These are phyloP conservation scores for Crax fasciolata DNA, from an alignment of 2,797 vertebrate genomes.

Conservation along the genomic window DNA sequence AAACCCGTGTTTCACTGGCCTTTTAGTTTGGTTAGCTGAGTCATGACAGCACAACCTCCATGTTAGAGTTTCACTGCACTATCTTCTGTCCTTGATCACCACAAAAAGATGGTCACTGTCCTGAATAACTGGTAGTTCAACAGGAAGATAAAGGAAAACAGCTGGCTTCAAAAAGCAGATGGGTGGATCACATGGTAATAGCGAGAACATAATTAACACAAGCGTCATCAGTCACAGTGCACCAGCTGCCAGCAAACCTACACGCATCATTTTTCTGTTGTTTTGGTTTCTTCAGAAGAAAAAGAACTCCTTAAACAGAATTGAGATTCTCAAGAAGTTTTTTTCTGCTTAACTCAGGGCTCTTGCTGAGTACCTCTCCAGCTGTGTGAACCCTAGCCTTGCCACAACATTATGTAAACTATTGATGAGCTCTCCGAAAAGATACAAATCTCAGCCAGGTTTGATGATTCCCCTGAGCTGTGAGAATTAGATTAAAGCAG, in stretches of 20 bases:
- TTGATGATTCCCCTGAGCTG: conserved; percentile 70
- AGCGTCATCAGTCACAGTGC: conserved; percentile 72
- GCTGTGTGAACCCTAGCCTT: conserved; percentile 71
- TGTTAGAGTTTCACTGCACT: neutral
- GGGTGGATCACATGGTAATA: conserved; percentile 71
- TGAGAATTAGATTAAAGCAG: conserved; percentile 73
- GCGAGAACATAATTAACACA: conserved; percentile 72
- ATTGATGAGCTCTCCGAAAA: conserved; percentile 71
- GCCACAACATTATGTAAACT: conserved; percentile 67
- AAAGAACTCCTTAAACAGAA: conserved; percentile 38
- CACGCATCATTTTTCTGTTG: conserved; percentile 47
- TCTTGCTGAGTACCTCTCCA: conserved; percentile 45
- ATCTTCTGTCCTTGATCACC: neutral
- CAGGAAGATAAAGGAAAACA: conserved; percentile 72
- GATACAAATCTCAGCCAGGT: conserved; percentile 73
- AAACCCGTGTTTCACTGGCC: neutral
- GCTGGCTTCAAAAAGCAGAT: conserved; percentile 74
- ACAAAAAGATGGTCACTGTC: conserved; percentile 30
- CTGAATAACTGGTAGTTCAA: conserved; percentile 52
- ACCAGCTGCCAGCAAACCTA: conserved; percentile 76
- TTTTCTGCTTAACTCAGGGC: conserved; percentile 51
- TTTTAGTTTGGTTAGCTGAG: neutral
- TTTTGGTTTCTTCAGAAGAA: conserved; percentile 30
- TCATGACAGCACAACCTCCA: neutral
- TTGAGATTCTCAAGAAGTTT: conserved; percentile 42